These are phyloP conservation scores for Macrobrachium rosenbergii DNA, from an alignment of 1,140 invertebrate species.

Conservation along the genomic window DNA sequence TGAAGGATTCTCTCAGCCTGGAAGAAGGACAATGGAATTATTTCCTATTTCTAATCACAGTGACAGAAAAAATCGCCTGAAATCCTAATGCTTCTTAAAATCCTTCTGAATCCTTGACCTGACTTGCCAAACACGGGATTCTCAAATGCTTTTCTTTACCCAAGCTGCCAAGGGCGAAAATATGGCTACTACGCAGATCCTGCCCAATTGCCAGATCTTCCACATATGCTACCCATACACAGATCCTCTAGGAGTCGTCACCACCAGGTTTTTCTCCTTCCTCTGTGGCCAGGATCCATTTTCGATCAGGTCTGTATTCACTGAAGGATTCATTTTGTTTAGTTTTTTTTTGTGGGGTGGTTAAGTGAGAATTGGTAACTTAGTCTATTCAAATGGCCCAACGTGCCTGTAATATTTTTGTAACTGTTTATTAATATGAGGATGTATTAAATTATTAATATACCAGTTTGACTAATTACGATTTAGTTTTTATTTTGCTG, in stretches of 20 bases:
- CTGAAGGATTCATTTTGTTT: not conserved
- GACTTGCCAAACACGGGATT: too few relatives aligned
- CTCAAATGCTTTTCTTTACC: slow-evolving; percentile 69
- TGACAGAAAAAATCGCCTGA: too few relatives aligned
- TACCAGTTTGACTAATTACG: too few relatives aligned
- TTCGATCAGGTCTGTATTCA: slow-evolving; percentile 45
- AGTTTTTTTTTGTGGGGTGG: not conserved
- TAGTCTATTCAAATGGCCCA: not conserved
- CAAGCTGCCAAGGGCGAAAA: slow-evolving; percentile 80
- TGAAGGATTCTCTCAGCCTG: too few relatives aligned
- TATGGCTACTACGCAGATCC: slow-evolving; percentile 91
- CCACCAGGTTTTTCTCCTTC: slow-evolving; percentile 45
- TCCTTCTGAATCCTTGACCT: too few relatives aligned
- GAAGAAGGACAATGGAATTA: too few relatives aligned
- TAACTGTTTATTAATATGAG: too few relatives aligned
- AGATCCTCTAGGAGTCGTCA: slow-evolving; percentile 14
- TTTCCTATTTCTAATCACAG: too few relatives aligned
- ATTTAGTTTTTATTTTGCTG: too few relatives aligned
- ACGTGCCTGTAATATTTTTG: too few relatives aligned
- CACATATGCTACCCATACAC: slow-evolving; percentile 77
- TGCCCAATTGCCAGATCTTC: slow-evolving; percentile 87
- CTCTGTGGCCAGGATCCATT: slow-evolving; percentile 50
- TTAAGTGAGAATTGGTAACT: not conserved
- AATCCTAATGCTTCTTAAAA: too few relatives aligned
- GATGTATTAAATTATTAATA: too few relatives aligned